Conservation (phyloP, 2,113 vertebrate species). For the Opisthocomus hoazin region DNA sequence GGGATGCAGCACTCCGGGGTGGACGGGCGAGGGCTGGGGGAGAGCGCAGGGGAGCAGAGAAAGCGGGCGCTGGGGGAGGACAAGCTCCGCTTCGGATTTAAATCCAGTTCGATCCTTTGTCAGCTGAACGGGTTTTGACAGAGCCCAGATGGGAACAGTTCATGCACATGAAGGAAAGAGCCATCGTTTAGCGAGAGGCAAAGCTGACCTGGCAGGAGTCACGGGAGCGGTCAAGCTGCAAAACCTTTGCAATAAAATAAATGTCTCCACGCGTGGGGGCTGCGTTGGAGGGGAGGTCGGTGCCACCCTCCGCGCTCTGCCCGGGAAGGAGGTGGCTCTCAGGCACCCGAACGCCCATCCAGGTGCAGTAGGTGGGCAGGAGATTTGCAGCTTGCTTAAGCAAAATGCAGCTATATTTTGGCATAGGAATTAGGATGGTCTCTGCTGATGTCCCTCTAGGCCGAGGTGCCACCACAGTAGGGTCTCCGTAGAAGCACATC, state of each 20-base stretch:
- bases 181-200: not conserved
- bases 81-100: not conserved
- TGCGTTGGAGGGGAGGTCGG: not conserved
- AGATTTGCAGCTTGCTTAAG: not conserved
- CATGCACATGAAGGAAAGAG: not conserved
- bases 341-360: not conserved
- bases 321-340: not conserved
- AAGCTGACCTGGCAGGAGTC: conserved; percentile 11
- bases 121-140: not conserved
- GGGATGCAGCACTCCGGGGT: not conserved
- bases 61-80: not conserved
- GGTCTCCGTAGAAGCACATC: not conserved
- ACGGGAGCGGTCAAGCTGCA: not conserved
- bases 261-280: accelerated
- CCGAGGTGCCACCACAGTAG: not conserved
- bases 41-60: not conserved
- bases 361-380: not conserved
- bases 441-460: not conserved
- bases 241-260: not conserved
- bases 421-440: not conserved
- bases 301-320: accelerated
- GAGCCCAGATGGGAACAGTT: conserved; percentile 31
- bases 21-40: not conserved
- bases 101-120: not conserved
- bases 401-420: not conserved